phyloP scores from a whole-genome alignment of 2,888 invertebrate species.

The Lycia hirtaria region DNA sequence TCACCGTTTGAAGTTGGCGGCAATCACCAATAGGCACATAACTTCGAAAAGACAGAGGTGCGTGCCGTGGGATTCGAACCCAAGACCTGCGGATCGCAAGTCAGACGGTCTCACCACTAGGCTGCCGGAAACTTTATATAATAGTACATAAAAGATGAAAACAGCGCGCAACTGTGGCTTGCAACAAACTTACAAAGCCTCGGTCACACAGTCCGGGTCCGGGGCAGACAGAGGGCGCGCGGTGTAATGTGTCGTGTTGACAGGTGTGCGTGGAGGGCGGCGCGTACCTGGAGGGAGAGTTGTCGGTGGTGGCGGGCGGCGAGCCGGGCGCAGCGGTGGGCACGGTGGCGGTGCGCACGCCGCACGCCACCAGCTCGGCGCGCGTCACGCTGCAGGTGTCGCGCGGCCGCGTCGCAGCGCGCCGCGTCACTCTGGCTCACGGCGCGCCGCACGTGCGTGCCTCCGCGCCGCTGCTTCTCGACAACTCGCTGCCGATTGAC shows the following conservation, averaged over 20 bases:
- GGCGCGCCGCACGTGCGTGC: slow-evolving; percentile 59
- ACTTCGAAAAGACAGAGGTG: too few species aligned
- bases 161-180: too few species aligned
- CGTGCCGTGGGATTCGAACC: too few species aligned
- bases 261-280: slow-evolving; percentile 48
- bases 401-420: neutral
- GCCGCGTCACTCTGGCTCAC: neutral
- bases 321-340: slow-evolving; percentile 22
- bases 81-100: too few species aligned
- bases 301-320: slow-evolving; percentile 40
- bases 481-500: slow-evolving; percentile 91
- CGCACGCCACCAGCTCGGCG: slow-evolving; percentile 22
- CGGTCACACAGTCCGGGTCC: too few species aligned
- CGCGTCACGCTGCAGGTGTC: slow-evolving; percentile 14
- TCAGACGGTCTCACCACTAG: too few species aligned
- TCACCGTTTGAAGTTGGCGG: too few species aligned
- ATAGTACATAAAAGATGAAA: too few species aligned
- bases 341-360: slow-evolving; percentile 18
- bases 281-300: slow-evolving; percentile 29
- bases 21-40: too few species aligned
- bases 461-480: slow-evolving; percentile 90
- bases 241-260: slow-evolving; percentile 15
- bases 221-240: too few species aligned
- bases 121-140: too few species aligned
- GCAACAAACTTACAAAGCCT: too few species aligned